Percentiles rank a stretch among this genome's conserved stretches.
Conservation (phyloP, 2,888 invertebrate species). For the Holacanthella duospinosa region DNA sequence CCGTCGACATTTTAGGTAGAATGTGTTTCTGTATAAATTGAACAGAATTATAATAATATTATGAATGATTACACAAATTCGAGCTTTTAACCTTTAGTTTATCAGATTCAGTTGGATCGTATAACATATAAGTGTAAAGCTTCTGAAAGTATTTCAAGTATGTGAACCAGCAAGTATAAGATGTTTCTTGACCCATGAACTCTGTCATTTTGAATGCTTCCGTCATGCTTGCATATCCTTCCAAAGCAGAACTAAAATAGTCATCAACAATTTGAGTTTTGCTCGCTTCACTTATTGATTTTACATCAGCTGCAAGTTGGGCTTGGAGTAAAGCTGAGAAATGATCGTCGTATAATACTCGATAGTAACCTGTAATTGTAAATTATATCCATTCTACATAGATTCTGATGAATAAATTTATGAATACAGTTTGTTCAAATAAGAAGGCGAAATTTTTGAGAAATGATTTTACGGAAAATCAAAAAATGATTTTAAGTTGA, state of each 20-base stretch:
- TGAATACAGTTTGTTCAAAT: too few species aligned
- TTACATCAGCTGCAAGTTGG: not conserved
- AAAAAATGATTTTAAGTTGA: too few species aligned
- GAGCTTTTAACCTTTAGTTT: conserved; percentile 1
- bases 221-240: conserved; percentile 6
- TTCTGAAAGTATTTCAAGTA: conserved; percentile 13
- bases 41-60: not conserved
- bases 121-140: conserved; percentile 1
- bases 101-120: not conserved
- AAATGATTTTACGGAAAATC: too few species aligned
- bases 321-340: conserved; percentile 7
- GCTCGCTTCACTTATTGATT: conserved; percentile 5
- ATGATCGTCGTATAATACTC: conserved; percentile 16
- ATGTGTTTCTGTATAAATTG: not conserved
- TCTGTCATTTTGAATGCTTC: conserved; percentile 11
- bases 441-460: too few species aligned
- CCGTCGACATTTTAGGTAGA: not conserved
- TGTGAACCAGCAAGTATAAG: conserved; percentile 14
- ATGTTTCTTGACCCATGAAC: conserved; percentile 11
- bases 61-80: not conserved
- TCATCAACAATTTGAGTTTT: conserved; percentile 16
- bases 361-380: conserved; percentile 14
- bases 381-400: not conserved
- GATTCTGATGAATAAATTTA: not conserved
- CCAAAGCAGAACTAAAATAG: conserved; percentile 14